Conservation (phyloP, 2,888 invertebrate species). For the Hirtodrosophila trivittata region DNA sequence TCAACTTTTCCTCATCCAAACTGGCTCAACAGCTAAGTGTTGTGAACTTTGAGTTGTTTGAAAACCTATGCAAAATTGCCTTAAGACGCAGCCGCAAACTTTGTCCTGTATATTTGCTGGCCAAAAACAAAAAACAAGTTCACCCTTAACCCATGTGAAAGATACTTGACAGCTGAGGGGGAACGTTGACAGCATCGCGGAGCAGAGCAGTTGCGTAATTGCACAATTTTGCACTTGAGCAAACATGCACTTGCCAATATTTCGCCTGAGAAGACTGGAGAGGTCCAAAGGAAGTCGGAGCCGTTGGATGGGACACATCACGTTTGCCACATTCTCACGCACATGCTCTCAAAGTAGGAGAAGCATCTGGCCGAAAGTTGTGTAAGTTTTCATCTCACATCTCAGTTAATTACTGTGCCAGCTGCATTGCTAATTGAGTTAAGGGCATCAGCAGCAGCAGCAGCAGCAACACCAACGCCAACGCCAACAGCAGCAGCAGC, state of each 20-base stretch:
- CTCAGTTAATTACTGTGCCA: constrained; percentile 72
- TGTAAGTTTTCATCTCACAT: constrained; percentile 52
- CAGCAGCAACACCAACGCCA: constrained; percentile 3
- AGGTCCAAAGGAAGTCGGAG: background rate
- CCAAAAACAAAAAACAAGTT: constrained; percentile 26
- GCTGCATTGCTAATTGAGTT: constrained; percentile 76
- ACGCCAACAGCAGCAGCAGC: constrained; percentile 4
- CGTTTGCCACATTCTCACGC: constrained; percentile 16
- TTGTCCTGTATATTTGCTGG: constrained; percentile 28
- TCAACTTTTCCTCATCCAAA: background rate
- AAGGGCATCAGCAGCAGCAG: constrained; percentile 20
- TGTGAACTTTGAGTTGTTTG: background rate
- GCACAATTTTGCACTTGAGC: constrained; percentile 73
- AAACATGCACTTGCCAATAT: constrained; percentile 67
- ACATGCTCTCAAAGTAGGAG: constrained; percentile 19
- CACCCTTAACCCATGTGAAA: constrained; percentile 24
- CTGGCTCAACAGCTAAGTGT: constrained; percentile 1
- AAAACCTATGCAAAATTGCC: constrained; percentile 38
- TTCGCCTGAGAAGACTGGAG: constrained; percentile 10
- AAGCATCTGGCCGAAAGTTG: constrained; percentile 44
- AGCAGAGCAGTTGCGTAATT: constrained; percentile 59
- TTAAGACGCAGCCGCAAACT: constrained; percentile 36
- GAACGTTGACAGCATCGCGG: constrained; percentile 28
- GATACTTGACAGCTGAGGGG: constrained; percentile 5
- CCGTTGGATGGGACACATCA: constrained; percentile 7